Percentiles rank a stretch among this genome's conserved stretches.
Evolutionary conservation across 2,888 invertebrate genomes (phyloP).

Genomic region (Cephalotes varians): DNA sequence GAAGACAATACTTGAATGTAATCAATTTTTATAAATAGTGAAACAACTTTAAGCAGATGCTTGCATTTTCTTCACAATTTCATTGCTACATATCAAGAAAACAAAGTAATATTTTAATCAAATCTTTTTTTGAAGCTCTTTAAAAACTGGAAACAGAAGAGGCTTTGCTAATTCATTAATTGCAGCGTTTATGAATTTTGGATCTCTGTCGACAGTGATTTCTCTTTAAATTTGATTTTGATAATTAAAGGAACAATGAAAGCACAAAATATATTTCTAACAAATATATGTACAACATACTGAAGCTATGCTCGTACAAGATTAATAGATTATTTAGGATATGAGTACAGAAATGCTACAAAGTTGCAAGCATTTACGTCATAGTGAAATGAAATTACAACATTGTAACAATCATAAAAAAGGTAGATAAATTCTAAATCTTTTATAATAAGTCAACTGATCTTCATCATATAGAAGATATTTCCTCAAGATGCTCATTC

Average conservation of each 20-base stretch:
- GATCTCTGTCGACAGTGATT: not conserved
- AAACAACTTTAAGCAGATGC: not conserved
- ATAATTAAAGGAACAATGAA: not conserved
- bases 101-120: not conserved
- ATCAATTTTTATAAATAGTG: not conserved
- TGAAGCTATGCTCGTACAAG: not conserved
- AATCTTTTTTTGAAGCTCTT: not conserved
- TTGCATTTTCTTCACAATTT: not conserved
- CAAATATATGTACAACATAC: too few species aligned
- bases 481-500: not conserved
- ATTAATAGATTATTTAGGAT: not conserved
- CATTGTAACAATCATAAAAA: not conserved
- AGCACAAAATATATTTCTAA: not conserved
- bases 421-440: not conserved
- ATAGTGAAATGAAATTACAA: not conserved
- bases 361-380: not conserved
- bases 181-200: not conserved
- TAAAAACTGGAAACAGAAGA: not conserved
- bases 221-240: not conserved
- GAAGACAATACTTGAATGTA: constrained; percentile 11
- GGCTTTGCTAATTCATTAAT: not conserved
- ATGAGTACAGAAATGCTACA: not conserved
- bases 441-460: constrained; percentile 13
- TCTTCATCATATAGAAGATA: not conserved
- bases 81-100: not conserved